Base-by-base conservation (phyloP, 2,888 invertebrate genomes). In the Epinotia ramella region DNA sequence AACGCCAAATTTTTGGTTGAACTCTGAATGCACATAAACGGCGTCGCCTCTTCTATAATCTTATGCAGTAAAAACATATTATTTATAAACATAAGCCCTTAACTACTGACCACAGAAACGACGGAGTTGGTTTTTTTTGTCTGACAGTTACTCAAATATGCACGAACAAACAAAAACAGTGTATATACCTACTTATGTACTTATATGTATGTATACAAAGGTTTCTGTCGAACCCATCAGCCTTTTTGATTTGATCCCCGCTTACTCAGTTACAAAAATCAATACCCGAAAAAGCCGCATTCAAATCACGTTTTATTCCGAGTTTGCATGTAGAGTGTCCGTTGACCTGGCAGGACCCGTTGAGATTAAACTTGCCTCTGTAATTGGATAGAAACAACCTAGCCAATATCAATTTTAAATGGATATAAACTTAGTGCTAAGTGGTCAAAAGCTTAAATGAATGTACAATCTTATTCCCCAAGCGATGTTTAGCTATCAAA, bases 191-290 rank as follows among this genome's bases (percentile, higher is more conserved):
- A 2, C 1, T 28, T 28, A 28, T 28, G 24, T 28, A 28, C 24
- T 28, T 0, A 28, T 28, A 28, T 28, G 24, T 28, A 33, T 16
- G 16, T 3, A 40, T 60, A 28, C 4, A 4, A 6, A 5, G 3
- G 28, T 69, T 69, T 69, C 24, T 24, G 60, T 69, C 5, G 40
- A 46, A 44, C 46, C 69, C 46, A 69, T 69, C 59, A 28, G 12
- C 46, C 59, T 65, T 49, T 59, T 57, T 46, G 18, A 63, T 69
- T 68, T 59, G 49, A 74, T 69, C 73, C 69, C 69, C 13, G 74
- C 57, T 74, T 74, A 74, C 49, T 69, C 73, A 49, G 66, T 66
- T 66, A 73, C 69, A 59, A 65, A 49, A 73, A 74, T 74, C 74
- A 70, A 74, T 75, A 33, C 18, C 60, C 69, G 59, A 74, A 75